Conservation (phyloP, 2,113 vertebrate genomes). For the Tachysurus vachellii region DNA sequence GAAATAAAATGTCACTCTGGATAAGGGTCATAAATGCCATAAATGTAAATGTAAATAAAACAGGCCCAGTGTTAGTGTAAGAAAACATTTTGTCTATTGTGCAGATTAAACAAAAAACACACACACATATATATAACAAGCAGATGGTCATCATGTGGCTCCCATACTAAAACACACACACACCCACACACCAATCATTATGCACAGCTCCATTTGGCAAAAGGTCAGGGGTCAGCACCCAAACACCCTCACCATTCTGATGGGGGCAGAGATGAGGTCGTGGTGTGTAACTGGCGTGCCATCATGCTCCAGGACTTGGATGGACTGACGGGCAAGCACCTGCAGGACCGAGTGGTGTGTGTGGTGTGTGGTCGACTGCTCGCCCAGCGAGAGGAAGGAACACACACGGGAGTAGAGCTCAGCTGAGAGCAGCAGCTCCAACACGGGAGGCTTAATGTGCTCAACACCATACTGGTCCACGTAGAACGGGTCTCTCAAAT, state of each 20-base stretch:
- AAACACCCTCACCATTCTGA: conserved; percentile 88
- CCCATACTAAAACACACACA: conserved; percentile 6
- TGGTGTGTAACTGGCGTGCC: conserved; percentile 81
- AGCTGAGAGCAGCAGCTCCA: conserved; percentile 84
- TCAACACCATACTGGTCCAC: conserved; percentile 95
- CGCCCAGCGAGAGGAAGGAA: conserved; percentile 85
- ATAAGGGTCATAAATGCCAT: no score
- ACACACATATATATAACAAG: conserved; percentile 20
- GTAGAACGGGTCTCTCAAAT: conserved; percentile 92
- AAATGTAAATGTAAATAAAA: no score
- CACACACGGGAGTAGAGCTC: conserved; percentile 93
- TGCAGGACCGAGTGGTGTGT: conserved; percentile 90
- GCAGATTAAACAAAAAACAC: not conserved
- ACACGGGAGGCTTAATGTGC: conserved; percentile 91
- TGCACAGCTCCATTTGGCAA: conserved; percentile 5
- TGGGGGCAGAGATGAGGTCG: conserved; percentile 82
- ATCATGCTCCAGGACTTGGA: conserved; percentile 90
- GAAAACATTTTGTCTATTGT: not conserved
- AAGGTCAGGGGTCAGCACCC: not conserved
- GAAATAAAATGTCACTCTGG: no score
- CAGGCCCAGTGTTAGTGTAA: not conserved
- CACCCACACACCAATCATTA: not conserved
- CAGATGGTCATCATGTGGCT: conserved; percentile 49
- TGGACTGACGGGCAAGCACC: conserved; percentile 85
- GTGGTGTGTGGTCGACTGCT: conserved; percentile 81